Conservation (phyloP, 1,140 invertebrate species). For the Cheumatopsyche charites region DNA sequence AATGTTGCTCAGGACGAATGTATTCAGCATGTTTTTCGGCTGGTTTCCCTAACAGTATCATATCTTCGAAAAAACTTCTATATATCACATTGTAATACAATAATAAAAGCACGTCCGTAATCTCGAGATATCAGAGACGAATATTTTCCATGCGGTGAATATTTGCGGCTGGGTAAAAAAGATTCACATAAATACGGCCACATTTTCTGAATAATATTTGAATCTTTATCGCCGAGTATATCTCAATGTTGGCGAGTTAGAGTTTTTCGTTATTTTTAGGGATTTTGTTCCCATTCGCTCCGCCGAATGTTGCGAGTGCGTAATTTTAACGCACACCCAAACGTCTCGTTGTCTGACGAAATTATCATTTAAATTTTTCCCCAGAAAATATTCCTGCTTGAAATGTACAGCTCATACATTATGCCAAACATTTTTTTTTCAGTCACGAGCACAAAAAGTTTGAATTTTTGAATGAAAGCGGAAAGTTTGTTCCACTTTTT, state of each 20-base stretch:
- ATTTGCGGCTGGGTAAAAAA: background rate
- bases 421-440: conserved; percentile 3
- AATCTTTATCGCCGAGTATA: background rate
- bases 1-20: conserved; percentile 21
- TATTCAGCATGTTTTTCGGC: conserved; percentile 3
- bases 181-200: background rate
- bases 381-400: conserved; percentile 5
- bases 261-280: too few relatives aligned
- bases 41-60: background rate
- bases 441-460: background rate
- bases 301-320: conserved; percentile 15
- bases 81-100: background rate
- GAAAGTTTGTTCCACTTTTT: background rate
- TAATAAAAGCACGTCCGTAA: background rate
- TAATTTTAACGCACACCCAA: conserved; percentile 24
- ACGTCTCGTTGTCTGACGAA: conserved; percentile 13
- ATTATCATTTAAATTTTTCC: conserved; percentile 28
- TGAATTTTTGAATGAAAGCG: background rate
- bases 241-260: too few relatives aligned
- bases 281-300: background rate
- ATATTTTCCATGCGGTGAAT: too few relatives aligned
- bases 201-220: conserved; percentile 4
- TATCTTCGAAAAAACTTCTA: background rate
- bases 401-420: conserved; percentile 4
- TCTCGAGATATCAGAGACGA: background rate